These are phyloP conservation scores for Crioceris asparagi DNA, from an alignment of 2,888 invertebrate species.

Conservation along the genomic window DNA sequence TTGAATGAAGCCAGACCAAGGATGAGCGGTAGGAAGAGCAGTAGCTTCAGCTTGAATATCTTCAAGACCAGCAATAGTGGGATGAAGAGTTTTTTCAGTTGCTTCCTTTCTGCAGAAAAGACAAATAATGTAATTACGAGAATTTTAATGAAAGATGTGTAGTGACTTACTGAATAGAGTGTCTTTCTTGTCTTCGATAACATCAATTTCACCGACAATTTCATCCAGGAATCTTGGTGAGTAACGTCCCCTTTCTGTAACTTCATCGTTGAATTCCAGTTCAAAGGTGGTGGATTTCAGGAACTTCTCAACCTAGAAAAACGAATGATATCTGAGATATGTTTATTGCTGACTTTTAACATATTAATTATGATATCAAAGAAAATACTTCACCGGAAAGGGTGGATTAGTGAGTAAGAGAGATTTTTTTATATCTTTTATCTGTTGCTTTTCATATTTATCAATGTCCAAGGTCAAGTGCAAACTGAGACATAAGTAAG, in stretches of 20 bases:
- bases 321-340: too few species aligned
- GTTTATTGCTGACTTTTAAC: too few species aligned
- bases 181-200: conserved; percentile 72
- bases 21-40: conserved; percentile 72
- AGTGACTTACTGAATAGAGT: conserved; percentile 63
- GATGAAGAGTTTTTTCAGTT: conserved; percentile 71
- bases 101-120: conserved; percentile 58
- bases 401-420: too few species aligned
- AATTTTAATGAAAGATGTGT: not conserved
- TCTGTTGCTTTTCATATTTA: too few species aligned
- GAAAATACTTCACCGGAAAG: too few species aligned
- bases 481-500: too few species aligned
- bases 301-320: conserved; percentile 47
- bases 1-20: conserved; percentile 76
- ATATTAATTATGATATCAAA: too few species aligned
- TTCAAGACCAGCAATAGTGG: conserved; percentile 72
- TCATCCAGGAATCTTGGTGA: conserved; percentile 75
- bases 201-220: conserved; percentile 72
- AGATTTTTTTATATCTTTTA: too few species aligned
- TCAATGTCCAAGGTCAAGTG: too few species aligned
- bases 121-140: not conserved
- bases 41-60: conserved; percentile 71
- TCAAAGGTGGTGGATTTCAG: conserved; percentile 69
- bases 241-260: conserved; percentile 63
- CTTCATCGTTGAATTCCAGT: conserved; percentile 60